These are phyloP conservation scores for Nerophis ophidion DNA, from an alignment of 2,113 vertebrate species.

Conservation along the genomic window DNA sequence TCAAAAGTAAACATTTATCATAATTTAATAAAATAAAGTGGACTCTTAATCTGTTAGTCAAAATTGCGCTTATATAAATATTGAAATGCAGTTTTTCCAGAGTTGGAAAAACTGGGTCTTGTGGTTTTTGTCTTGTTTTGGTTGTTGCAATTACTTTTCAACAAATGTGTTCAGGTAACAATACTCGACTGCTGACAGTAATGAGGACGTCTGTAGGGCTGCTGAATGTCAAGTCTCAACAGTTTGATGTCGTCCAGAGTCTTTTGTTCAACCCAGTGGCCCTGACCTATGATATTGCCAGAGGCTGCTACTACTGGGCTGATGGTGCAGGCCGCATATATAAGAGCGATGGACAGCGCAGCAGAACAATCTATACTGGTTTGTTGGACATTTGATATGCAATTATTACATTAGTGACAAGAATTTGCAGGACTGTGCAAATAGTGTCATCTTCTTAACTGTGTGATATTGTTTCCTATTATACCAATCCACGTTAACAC, in stretches of 20 bases:
- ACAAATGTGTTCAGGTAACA: constrained; percentile 62
- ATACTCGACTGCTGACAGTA: constrained; percentile 67
- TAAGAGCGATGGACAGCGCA: constrained; percentile 53
- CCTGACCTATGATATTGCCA: constrained; percentile 72
- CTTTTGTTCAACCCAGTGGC: constrained; percentile 49
- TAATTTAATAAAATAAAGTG: too few relatives aligned
- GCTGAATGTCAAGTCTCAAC: constrained; percentile 66
- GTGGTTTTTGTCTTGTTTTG: too few relatives aligned
- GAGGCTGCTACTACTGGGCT: constrained; percentile 78
- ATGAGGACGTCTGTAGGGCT: constrained; percentile 67
- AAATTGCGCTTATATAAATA: too few relatives aligned
- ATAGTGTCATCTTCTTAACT: neutral
- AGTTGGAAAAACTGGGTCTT: too few relatives aligned
- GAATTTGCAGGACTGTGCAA: neutral
- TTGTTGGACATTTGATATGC: constrained; percentile 6
- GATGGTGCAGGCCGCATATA: constrained; percentile 71
- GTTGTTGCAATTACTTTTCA: neutral
- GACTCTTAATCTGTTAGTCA: too few relatives aligned
- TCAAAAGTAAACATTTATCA: too few relatives aligned
- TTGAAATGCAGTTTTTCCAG: too few relatives aligned
- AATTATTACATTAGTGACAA: neutral
- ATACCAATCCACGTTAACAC: neutral
- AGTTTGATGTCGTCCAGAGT: constrained; percentile 55
- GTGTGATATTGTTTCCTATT: too few relatives aligned
- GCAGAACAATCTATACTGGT: constrained; percentile 71